Evolutionary conservation across 2,113 vertebrate genomes (phyloP).

Genomic region (Epinephelus moara): DNA sequence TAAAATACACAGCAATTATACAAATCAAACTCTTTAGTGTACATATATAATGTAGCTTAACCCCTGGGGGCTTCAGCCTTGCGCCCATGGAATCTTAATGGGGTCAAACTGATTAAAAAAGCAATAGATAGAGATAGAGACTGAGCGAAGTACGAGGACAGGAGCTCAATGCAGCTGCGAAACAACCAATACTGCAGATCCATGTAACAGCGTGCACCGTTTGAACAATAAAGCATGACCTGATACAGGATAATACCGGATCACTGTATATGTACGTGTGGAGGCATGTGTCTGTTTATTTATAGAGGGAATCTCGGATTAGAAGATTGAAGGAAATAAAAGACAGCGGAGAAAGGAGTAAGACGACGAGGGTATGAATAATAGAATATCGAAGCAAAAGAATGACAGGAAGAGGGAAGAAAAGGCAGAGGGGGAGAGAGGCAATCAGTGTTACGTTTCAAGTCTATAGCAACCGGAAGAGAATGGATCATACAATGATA

Average conservation of each 20-base stretch:
- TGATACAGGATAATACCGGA: not conserved
- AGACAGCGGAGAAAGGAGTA: slow-evolving; percentile 23
- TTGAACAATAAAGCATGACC: slow-evolving; percentile 21
- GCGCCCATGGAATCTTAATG: slow-evolving; percentile 29
- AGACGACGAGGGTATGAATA: slow-evolving; percentile 32
- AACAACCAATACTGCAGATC: slow-evolving; percentile 23
- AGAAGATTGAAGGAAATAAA: slow-evolving; percentile 20
- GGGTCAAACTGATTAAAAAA: slow-evolving; percentile 56
- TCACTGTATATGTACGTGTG: not conserved
- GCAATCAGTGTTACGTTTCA: slow-evolving; percentile 48
- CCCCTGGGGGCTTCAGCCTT: slow-evolving; percentile 1
- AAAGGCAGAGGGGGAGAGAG: not conserved
- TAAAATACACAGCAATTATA: slow-evolving; percentile 24
- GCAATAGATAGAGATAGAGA: slow-evolving; percentile 27
- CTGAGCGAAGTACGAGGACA: not conserved
- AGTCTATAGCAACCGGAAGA: slow-evolving; percentile 47
- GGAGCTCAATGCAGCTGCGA: not conserved
- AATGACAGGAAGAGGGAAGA: slow-evolving; percentile 28
- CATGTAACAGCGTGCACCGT: not conserved
- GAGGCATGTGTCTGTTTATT: slow-evolving; percentile 39
- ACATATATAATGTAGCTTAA: slow-evolving; percentile 28
- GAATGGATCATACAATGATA: slow-evolving; percentile 28
- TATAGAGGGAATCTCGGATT: slow-evolving; percentile 42
- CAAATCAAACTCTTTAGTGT: slow-evolving; percentile 30
- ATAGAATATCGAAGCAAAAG: slow-evolving; percentile 43